Evolutionary conservation across 1,140 invertebrate genomes (phyloP).

Genomic region (Lucilia sericata): DNA sequence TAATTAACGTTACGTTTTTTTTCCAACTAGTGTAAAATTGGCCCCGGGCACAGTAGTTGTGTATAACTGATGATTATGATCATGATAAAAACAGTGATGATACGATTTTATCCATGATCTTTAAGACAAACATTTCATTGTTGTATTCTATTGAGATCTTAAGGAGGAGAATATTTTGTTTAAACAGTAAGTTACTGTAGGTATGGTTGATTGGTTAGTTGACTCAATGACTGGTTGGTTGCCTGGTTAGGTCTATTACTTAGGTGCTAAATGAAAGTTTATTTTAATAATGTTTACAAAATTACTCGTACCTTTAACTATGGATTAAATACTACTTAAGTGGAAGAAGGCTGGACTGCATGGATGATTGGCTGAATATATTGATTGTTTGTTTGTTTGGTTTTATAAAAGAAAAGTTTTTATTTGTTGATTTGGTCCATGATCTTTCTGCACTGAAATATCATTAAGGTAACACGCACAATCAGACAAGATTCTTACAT

Average conservation of each 20-base stretch:
- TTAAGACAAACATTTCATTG: too few species aligned
- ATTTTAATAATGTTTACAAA: constrained; percentile 1
- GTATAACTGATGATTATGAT: not conserved
- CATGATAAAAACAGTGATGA: not conserved
- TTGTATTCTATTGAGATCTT: too few species aligned
- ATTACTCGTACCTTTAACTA: not conserved
- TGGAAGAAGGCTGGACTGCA: not conserved
- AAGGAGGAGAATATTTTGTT: too few species aligned
- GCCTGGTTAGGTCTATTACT: not conserved
- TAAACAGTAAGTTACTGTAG: too few species aligned
- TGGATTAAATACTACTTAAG: not conserved
- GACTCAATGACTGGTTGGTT: not conserved
- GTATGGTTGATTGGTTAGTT: not conserved
- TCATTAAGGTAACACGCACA: not conserved
- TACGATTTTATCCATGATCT: not conserved
- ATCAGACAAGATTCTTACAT: not conserved
- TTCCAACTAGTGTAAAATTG: not conserved
- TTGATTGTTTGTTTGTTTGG: too few species aligned
- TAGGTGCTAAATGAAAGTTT: constrained; percentile 24
- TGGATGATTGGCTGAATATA: not conserved
- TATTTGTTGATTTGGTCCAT: constrained; percentile 2
- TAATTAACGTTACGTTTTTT: constrained; percentile 11
- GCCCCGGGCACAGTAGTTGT: not conserved
- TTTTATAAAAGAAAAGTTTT: not conserved
- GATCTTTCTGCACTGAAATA: constrained; percentile 14